Conservation (phyloP, 2,888 invertebrate species). For the Philereme transversata region DNA sequence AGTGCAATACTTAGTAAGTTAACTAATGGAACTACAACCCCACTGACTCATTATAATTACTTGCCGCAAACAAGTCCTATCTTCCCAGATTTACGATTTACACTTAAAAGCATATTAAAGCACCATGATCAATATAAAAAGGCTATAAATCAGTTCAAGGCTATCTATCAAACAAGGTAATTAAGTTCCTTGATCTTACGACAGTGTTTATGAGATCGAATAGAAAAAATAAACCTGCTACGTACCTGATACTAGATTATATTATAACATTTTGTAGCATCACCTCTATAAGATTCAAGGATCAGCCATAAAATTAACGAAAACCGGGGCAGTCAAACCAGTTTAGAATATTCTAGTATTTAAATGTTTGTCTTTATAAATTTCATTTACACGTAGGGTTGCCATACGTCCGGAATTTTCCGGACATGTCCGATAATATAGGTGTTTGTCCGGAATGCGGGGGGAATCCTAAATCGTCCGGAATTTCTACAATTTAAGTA, state of each 20-base stretch:
- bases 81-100: slow-evolving; percentile 6
- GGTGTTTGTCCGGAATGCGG: too few species aligned
- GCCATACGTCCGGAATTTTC: too few species aligned
- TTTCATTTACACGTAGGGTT: slow-evolving; percentile 7
- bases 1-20: too few species aligned
- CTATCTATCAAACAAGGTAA: slow-evolving; percentile 8
- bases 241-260: not conserved
- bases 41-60: not conserved
- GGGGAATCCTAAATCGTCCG: too few species aligned
- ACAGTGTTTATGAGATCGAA: slow-evolving; percentile 4
- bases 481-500: too few species aligned
- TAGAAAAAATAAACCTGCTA: slow-evolving; percentile 17
- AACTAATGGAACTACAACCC: too few species aligned
- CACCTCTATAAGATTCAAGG: slow-evolving; percentile 4
- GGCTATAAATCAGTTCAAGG: slow-evolving; percentile 17
- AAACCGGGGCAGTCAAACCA: slow-evolving; percentile 22
- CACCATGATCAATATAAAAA: slow-evolving; percentile 10
- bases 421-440: too few species aligned
- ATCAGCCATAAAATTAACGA: slow-evolving; percentile 19
- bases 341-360: slow-evolving; percentile 23
- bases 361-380: slow-evolving; percentile 8
- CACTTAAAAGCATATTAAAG: slow-evolving; percentile 4
- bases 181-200: slow-evolving; percentile 24
- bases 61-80: not conserved
- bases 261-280: slow-evolving; percentile 14